A percentile compares a stretch with the other conserved stretches of the same genome.
phyloP scores from a whole-genome alignment of 2,113 vertebrate species.

The Microcebus murinus region DNA sequence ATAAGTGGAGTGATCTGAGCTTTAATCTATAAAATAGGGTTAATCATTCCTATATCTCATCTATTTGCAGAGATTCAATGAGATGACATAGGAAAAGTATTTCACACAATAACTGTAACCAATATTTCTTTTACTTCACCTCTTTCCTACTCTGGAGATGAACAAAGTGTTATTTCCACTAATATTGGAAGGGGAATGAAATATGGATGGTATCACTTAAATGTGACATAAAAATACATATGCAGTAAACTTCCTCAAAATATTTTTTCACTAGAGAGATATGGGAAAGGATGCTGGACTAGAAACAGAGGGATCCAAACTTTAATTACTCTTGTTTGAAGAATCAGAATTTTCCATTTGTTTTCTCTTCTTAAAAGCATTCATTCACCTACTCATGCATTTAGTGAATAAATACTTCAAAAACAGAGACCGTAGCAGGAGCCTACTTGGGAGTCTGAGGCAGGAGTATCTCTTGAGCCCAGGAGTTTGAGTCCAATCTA shows the following conservation, averaged over 20 bases:
- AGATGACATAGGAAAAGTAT: not conserved
- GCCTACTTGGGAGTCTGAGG: too few relatives aligned
- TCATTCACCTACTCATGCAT: not conserved
- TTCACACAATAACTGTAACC: not conserved
- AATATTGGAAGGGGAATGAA: not conserved
- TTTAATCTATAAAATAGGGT: not conserved
- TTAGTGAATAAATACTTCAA: not conserved
- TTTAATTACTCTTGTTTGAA: slow-evolving; percentile 4
- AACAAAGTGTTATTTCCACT: not conserved
- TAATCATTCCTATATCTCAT: not conserved
- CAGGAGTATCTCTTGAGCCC: too few relatives aligned
- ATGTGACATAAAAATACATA: not conserved
- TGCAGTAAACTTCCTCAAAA: not conserved
- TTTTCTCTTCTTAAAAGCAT: not conserved
- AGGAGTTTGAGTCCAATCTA: too few relatives aligned
- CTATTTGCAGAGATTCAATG: not conserved
- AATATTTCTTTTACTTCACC: not conserved
- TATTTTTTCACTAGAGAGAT: not conserved
- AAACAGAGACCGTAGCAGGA: not conserved
- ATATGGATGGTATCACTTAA: not conserved
- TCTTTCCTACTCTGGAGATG: not conserved
- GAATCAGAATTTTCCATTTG: not conserved
- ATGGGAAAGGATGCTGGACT: not conserved
- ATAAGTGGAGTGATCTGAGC: not conserved
- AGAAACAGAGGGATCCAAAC: not conserved